Evolutionary conservation across 2,888 invertebrate species (phyloP).

Genomic region (Magallana nippona): DNA sequence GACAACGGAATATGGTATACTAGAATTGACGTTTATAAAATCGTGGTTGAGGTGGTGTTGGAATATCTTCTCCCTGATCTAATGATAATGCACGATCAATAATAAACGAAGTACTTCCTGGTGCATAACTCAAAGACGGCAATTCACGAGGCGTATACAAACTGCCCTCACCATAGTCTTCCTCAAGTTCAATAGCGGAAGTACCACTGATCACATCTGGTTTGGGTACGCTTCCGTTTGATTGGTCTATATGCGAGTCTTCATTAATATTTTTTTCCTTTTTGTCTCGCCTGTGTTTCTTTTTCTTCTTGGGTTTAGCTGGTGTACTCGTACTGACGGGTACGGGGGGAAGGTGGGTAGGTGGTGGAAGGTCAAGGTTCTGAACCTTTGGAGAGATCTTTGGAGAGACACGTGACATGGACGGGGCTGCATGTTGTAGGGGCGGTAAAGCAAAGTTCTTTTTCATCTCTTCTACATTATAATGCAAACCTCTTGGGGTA

Average conservation of each 20-base stretch:
- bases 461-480: constrained; percentile 26
- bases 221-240: neutral
- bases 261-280: neutral
- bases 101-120: constrained; percentile 19
- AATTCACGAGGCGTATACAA: constrained; percentile 31
- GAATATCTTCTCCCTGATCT: neutral
- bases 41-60: neutral
- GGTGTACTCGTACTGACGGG: constrained; percentile 4
- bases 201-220: constrained; percentile 34
- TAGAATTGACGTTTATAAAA: constrained; percentile 15
- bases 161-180: constrained; percentile 34
- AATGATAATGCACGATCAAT: constrained; percentile 38
- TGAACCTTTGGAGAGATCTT: neutral
- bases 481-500: constrained; percentile 7
- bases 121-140: constrained; percentile 28
- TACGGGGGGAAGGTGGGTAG: neutral
- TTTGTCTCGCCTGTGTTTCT: constrained; percentile 32
- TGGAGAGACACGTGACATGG: neutral
- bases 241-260: neutral
- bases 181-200: constrained; percentile 33
- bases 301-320: constrained; percentile 36
- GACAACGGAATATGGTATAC: neutral
- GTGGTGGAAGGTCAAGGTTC: neutral
- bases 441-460: constrained; percentile 33
- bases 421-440: neutral